phyloP scores from a whole-genome alignment of 2,113 vertebrate species.

The Indicator maculatus region DNA sequence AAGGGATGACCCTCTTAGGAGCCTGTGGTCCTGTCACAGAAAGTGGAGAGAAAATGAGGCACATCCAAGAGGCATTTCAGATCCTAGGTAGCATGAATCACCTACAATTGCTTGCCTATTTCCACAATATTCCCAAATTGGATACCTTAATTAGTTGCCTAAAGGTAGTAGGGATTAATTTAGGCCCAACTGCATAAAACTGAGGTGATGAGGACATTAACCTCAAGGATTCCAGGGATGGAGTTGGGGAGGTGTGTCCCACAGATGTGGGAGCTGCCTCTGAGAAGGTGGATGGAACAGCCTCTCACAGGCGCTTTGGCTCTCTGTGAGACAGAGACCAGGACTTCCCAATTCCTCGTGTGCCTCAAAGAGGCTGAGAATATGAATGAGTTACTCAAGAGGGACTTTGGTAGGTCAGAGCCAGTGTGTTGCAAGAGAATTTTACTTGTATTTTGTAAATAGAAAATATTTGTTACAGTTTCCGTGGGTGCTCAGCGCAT shows the following conservation, averaged over 20 bases:
- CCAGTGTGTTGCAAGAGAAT: background rate
- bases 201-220: background rate
- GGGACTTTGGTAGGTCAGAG: background rate
- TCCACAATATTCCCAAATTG: background rate
- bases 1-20: background rate
- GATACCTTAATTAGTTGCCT: background rate
- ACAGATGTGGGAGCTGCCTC: background rate
- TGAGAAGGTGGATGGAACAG: background rate
- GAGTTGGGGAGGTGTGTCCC: background rate
- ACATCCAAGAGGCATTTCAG: background rate
- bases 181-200: background rate
- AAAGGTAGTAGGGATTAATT: background rate
- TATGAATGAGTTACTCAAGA: background rate
- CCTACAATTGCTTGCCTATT: background rate
- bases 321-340: background rate
- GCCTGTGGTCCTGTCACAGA: background rate
- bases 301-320: background rate
- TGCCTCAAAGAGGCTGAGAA: background rate
- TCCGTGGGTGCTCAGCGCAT: background rate
- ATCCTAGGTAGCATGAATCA: background rate
- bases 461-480: background rate
- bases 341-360: background rate
- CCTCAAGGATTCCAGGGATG: background rate
- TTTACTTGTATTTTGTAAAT: background rate
- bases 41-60: background rate